Conservation (phyloP, 2,113 vertebrate genomes). For the Chaenogobius annularis region DNA sequence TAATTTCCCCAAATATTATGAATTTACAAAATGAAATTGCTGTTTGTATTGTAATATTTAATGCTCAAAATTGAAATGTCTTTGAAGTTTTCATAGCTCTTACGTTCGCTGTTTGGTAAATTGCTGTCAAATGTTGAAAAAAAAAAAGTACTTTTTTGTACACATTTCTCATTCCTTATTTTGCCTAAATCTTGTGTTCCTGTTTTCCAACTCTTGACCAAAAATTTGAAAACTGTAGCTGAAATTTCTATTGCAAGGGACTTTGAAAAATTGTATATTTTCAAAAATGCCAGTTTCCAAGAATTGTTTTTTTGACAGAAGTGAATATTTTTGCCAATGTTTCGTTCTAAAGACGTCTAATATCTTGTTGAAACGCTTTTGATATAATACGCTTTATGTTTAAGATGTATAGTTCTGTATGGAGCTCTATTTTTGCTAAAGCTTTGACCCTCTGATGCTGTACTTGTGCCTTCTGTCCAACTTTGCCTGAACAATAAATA, state of each 20-base stretch:
- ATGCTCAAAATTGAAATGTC: not conserved
- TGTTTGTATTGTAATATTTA: not conserved
- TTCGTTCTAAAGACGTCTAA: conserved; percentile 16
- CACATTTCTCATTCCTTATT: not conserved
- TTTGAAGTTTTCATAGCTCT: not conserved
- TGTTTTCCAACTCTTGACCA: not conserved
- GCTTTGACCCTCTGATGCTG: conserved; percentile 13
- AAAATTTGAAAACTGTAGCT: not conserved
- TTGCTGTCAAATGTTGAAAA: not conserved
- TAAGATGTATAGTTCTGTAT: conserved; percentile 63
- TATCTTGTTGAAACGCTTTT: conserved; percentile 58
- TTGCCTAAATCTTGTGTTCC: not conserved
- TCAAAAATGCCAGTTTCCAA: conserved; percentile 32
- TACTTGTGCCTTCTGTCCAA: not conserved
- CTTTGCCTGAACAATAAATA: conserved; percentile 8
- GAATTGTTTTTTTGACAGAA: conserved; percentile 56
- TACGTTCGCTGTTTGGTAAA: not conserved
- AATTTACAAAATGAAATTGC: not conserved
- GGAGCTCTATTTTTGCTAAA: conserved; percentile 72
- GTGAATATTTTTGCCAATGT: conserved; percentile 44
- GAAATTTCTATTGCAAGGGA: conserved; percentile 9
- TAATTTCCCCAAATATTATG: conserved; percentile 40
- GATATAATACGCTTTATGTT: conserved; percentile 58
- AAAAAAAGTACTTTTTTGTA: not conserved
- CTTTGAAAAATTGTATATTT: conserved; percentile 36